Conservation (phyloP, 2,888 invertebrate species). For the Nycteola revayana region DNA sequence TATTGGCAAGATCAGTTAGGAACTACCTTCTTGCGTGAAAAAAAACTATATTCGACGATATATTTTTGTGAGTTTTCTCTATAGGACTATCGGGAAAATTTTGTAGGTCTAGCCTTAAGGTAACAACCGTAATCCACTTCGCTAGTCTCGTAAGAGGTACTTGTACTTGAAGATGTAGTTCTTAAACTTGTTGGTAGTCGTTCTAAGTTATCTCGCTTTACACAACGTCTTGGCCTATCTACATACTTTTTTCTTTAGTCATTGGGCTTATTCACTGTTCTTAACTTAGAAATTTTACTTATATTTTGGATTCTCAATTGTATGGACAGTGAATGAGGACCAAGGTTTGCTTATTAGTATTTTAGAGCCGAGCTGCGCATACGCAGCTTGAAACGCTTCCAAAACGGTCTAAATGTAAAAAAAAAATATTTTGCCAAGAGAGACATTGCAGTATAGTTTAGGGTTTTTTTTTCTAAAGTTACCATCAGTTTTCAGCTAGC, state of each 20-base stretch:
- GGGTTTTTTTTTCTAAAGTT: slow-evolving; percentile 75
- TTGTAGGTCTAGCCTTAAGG: slow-evolving; percentile 23
- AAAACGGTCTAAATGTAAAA: slow-evolving; percentile 52
- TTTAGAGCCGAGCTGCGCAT: slow-evolving; percentile 31
- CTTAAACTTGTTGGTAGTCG: slow-evolving; percentile 9
- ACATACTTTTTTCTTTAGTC: slow-evolving; percentile 28
- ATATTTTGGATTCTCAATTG: slow-evolving; percentile 6
- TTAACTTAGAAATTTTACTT: slow-evolving; percentile 6
- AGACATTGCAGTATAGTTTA: slow-evolving; percentile 69
- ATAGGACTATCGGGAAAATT: slow-evolving; percentile 26
- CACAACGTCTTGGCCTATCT: slow-evolving; percentile 12
- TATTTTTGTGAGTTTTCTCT: slow-evolving; percentile 35
- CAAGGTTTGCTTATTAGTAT: slow-evolving; percentile 22
- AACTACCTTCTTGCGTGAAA: slow-evolving; percentile 56
- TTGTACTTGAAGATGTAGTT: slow-evolving; percentile 9
- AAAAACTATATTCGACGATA: slow-evolving; percentile 35
- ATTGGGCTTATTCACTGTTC: slow-evolving; percentile 12
- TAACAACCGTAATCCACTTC: slow-evolving; percentile 13
- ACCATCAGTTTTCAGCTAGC: slow-evolving; percentile 80
- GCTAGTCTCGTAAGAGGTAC: slow-evolving; percentile 7
- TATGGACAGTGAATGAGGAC: slow-evolving; percentile 9
- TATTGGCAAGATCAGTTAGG: slow-evolving; percentile 52
- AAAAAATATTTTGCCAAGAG: slow-evolving; percentile 48
- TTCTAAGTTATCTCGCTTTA: slow-evolving; percentile 13
- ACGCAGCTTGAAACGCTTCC: slow-evolving; percentile 39